phyloP scores from a whole-genome alignment of 2,888 invertebrate species.

The Torymus auratus region DNA sequence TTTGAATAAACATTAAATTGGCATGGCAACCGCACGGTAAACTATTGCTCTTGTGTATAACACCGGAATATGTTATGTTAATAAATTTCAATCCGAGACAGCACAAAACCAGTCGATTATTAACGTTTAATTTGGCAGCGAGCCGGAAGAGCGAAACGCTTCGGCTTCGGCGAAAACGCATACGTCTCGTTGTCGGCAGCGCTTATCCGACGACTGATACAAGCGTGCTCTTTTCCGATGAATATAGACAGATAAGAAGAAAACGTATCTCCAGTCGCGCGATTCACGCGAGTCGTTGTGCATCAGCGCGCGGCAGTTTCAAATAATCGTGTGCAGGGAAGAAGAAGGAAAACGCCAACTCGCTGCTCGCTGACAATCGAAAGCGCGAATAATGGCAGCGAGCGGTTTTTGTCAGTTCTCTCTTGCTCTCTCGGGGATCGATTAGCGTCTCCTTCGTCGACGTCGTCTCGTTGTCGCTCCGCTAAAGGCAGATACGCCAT shows the following conservation, averaged over 20 bases:
- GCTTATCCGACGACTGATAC: conserved; percentile 12
- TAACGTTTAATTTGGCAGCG: conserved; percentile 25
- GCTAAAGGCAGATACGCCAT: conserved; percentile 63
- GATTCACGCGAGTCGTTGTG: neutral
- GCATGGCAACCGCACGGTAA: too few relatives aligned
- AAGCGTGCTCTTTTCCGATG: conserved; percentile 4
- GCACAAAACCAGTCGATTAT: neutral
- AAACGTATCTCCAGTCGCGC: neutral
- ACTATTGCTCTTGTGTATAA: too few relatives aligned
- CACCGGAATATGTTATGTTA: too few relatives aligned
- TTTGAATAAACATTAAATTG: too few relatives aligned
- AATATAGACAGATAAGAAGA: conserved; percentile 1
- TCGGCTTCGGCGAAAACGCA: neutral
- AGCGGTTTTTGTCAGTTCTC: conserved; percentile 23
- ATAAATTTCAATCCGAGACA: neutral
- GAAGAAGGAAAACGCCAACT: too few relatives aligned
- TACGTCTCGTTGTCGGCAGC: neutral
- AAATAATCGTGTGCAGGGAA: neutral
- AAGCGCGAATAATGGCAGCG: conserved; percentile 34
- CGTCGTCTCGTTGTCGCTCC: conserved; percentile 53
- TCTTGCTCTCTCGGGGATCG: conserved; percentile 59
- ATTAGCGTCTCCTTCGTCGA: conserved; percentile 62
- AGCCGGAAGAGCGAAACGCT: too few relatives aligned
- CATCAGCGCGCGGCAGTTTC: neutral
- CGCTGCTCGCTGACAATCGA: conserved; percentile 2